Evolutionary conservation across 2,113 vertebrate species (phyloP), one percentile per base, ranked within the genome.

Genomic region (Microtus oregoni): DNA sequence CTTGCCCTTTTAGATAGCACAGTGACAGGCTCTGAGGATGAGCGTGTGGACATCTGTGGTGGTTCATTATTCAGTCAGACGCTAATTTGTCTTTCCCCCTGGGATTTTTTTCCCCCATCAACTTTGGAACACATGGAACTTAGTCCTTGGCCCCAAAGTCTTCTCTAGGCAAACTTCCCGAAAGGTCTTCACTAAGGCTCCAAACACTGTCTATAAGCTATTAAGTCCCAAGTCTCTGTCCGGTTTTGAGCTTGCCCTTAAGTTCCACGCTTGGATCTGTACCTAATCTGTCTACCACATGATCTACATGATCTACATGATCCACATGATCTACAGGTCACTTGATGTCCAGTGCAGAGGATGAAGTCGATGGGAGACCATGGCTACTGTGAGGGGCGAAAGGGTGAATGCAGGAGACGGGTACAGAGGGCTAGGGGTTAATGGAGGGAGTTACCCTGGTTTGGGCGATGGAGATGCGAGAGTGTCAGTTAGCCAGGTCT

Each of bases 381-480:
- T n/a, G 22, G 22, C 30, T 30, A 1, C 22, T 0, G 35, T 38
- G 20, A 32, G 32, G 22, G 70, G 20, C 2, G 0, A 30, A 7
- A 28, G 7, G 24, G 28, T 67, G 61, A 47, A 28, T 67, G 63
- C 67, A 3, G 44, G 26, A 24, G 35, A 13, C 5, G 6, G 24
- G 22, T 8, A 22, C 13, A 1, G 0, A 10, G 1, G 5, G 14
- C 41, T 24, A 24, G 17, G 70, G 12, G 24, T 28, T 17, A 17
- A 35, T 14, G 3, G 3, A 12, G 4, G 32, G 32, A 90, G 15
- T 0, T 55, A 12, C 19, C 26, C 35, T 24, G 3, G 5, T 9
- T 13, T 22, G 65, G 52, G 15, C 1, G 1, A 0, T 19, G 13
- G 32, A 38, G 41, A 52, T 3, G 5, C 0, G 4, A n/a, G 68